phyloP scores from a whole-genome alignment of 2,113 vertebrate species.

The Phycodurus eques region DNA sequence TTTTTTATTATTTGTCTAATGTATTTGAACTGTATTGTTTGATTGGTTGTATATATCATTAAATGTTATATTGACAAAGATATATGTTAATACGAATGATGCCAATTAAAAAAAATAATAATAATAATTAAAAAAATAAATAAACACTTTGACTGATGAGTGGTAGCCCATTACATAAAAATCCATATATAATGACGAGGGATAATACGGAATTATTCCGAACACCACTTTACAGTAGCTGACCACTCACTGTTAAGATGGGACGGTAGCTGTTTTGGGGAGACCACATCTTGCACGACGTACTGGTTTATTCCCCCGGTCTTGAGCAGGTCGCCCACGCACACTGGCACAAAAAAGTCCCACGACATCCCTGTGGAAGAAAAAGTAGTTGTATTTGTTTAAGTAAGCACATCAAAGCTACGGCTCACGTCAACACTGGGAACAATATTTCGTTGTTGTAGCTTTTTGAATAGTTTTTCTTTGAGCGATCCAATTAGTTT shows the following conservation, averaged over 20 bases:
- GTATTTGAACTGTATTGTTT: too few species aligned
- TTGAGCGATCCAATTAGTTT: neutral
- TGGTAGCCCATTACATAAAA: too few species aligned
- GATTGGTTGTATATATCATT: too few species aligned
- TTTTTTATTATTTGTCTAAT: too few species aligned
- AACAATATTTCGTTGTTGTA: neutral
- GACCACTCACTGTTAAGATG: constrained; percentile 75
- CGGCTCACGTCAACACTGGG: neutral
- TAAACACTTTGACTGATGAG: too few species aligned
- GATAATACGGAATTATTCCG: neutral
- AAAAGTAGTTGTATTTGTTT: neutral
- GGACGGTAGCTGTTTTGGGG: constrained; percentile 69
- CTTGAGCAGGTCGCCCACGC: constrained; percentile 78
- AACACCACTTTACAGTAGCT: neutral
- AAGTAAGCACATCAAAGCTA: neutral
- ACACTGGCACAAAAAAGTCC: constrained; percentile 83
- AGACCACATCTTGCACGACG: constrained; percentile 82
- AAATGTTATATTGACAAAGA: too few species aligned
- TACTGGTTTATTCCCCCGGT: constrained; percentile 82
- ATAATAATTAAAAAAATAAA: too few species aligned
- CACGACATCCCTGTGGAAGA: constrained; percentile 67
- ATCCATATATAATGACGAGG: too few species aligned
- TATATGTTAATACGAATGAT: too few species aligned
- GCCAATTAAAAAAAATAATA: too few species aligned
- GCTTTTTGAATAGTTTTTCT: neutral